Base-by-base conservation (phyloP, 2,888 invertebrate genomes). In the Adelphocoris suturalis region DNA sequence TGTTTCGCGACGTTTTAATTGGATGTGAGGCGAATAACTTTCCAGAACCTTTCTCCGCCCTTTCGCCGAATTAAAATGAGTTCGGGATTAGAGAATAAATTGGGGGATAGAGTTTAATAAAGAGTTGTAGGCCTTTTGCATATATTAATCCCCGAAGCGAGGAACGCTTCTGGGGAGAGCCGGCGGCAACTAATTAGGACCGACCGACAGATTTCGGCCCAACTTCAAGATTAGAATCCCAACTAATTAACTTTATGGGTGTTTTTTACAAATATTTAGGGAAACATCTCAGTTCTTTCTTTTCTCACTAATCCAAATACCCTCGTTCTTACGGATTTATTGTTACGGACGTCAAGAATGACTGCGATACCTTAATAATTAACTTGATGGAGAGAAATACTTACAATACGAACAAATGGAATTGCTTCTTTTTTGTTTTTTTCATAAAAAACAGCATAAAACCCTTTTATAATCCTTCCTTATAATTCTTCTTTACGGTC, bases 41-140 rank as follows among this genome's bases (percentile, higher is more conserved):
- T 68, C 68, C 23, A 23, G 3, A 61, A 16, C 16, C 19, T 19
- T 68, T 23, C 68, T 23, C 23, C 23, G 23, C 19, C 68, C 9
- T 19, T 19, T 19, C 23, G 68, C 78, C 19, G 78, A 78, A 78
- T 78, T 78, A 78, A 46, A 78, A 78, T 46, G 78, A 78, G 78
- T 78, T 78, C 46, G 61, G 75, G 75, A 86, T 86, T 61, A 75
- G 61, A 19, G 61, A 61, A 86, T 75, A 86, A 86, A 86, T 86
- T 68, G 86, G 75, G 61, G 46, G 75, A 61, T 61, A 23, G 47
- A 86, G 46, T 86, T 68, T 68, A 86, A 61, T 86, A 86, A 75
- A 75, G 86, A 86, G 86, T 46, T 75, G 61, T 55, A 57, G 75
- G 47, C 61, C n/a, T 48, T 48, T 48, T 52, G 82, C 82, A 82